These are phyloP conservation scores for Anoplopoma fimbria DNA, from an alignment of 2,113 vertebrate species.

Conservation along the genomic window DNA sequence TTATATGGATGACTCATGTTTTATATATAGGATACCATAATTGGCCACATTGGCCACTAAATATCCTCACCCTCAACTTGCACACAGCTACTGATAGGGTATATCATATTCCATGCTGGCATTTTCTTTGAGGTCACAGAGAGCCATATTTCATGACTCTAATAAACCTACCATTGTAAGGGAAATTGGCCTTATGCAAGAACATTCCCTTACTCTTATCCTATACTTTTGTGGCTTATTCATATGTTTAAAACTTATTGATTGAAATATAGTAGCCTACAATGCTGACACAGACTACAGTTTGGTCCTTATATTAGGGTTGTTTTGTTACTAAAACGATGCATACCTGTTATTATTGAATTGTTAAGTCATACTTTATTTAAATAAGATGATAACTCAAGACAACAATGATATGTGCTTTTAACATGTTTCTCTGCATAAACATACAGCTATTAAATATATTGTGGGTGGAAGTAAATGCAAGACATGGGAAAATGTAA, in stretches of 20 bases:
- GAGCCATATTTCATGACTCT: not conserved
- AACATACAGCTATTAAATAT: conserved; percentile 5
- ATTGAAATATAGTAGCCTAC: not conserved
- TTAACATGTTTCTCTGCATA: conserved; percentile 12
- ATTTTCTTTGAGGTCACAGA: not conserved
- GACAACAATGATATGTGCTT: not conserved
- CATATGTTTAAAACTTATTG: not conserved
- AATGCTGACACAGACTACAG: not conserved
- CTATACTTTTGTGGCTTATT: not conserved
- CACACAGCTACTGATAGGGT: not conserved
- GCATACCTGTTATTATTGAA: not conserved
- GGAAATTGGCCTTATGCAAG: not conserved
- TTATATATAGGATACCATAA: not conserved
- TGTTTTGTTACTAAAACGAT: not conserved
- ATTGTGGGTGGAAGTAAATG: conserved; percentile 11
- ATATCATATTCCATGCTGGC: not conserved
- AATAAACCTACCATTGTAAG: not conserved
- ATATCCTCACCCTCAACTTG: not conserved
- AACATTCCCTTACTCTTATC: not conserved
- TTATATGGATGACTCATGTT: not conserved
- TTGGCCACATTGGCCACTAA: conserved; percentile 33
- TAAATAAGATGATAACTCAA: conserved; percentile 11
- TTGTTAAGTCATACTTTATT: not conserved
- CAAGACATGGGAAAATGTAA: not conserved
- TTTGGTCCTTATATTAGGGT: not conserved